A percentile compares a stretch with the other conserved stretches of the same genome.
Evolutionary conservation across 2,888 invertebrate species (phyloP).

Genomic region (Rhamphomyia laevipes): DNA sequence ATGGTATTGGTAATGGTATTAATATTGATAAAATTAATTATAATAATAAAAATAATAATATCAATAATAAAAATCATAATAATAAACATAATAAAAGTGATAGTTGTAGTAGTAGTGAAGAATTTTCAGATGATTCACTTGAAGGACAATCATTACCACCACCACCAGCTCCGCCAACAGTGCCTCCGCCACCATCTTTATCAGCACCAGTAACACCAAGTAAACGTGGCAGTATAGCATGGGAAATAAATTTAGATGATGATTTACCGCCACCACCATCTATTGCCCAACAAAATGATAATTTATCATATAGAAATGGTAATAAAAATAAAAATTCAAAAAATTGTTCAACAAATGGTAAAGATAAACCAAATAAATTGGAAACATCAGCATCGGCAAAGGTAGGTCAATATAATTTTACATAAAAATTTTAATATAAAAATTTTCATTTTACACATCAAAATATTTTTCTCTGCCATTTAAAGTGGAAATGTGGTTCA

Average conservation of each 20-base stretch:
- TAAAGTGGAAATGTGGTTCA: too few species aligned
- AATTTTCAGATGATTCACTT: conserved; percentile 50
- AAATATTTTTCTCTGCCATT: not conserved
- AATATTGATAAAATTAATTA: conserved; percentile 4
- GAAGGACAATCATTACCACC: conserved; percentile 53
- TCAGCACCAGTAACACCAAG: conserved; percentile 45
- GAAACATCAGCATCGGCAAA: conserved; percentile 12
- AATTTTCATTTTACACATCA: not conserved
- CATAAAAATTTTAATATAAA: not conserved
- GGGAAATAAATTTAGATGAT: conserved; percentile 74
- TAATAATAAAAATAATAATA: not conserved
- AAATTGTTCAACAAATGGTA: not conserved
- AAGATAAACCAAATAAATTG: conserved; percentile 4
- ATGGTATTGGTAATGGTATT: conserved; percentile 8
- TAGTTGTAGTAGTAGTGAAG: conserved; percentile 31
- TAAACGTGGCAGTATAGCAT: conserved; percentile 72
- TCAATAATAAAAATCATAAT: conserved; percentile 5
- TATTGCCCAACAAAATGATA: not conserved
- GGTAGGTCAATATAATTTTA: conserved; percentile 8
- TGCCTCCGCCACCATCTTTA: conserved; percentile 36
- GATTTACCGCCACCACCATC: conserved; percentile 14
- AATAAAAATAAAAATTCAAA: not conserved
- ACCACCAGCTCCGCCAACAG: conserved; percentile 39
- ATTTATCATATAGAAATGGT: not conserved
- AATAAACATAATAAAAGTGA: not conserved